Base-by-base conservation (phyloP, 1,140 invertebrate species). In the Marisa cornuarietis region DNA sequence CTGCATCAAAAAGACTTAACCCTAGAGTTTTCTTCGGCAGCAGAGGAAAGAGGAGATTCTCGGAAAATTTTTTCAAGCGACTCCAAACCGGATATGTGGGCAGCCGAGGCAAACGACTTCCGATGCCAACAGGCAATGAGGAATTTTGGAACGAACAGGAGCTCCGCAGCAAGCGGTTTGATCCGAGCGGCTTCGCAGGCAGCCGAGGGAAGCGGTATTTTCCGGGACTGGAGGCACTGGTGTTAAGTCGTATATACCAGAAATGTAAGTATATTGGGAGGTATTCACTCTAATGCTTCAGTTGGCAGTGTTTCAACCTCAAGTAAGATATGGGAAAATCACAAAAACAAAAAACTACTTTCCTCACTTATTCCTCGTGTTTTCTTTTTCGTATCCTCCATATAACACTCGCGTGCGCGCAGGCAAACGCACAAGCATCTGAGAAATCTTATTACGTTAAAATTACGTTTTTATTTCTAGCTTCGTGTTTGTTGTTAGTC, bases 201-300 rank as follows among this genome's bases (percentile, higher is more conserved):
- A 82, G 81, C 49, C 76, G 81, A 31, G 81, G 81, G 51, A 82
- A 82, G 71, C 65, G 81, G 8, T 76, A 75, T 20, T 69, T 79
- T 42, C 77, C 81, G 2, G 80, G 81, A 5, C 65, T 82, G 31
- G 63, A 82, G 65, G 63, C 76, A 13, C 51, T 78, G 13, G 54
- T 79, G 16, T 69, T 82, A 3, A 77, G 76, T 26, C 76, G 68
- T 24, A 54, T 77, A 42, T 77, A 77, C 65, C 31, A 69, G 63
- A 77, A 77, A 77, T 54, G 76, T 77, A 26, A 77, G 76, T 77
- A 65, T 22, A 31, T 22, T 1, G 0, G 54, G 54, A 58, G 11
- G 54, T 58, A 42, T 58, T 58, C 16, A 9, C 4, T 11, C 11
- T 58, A 58, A 58, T 4, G 4, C 16, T 14, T 58, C 1, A 58